phyloP scores from a whole-genome alignment of 2,797 vertebrate species.

The Ataeniobius toweri region DNA sequence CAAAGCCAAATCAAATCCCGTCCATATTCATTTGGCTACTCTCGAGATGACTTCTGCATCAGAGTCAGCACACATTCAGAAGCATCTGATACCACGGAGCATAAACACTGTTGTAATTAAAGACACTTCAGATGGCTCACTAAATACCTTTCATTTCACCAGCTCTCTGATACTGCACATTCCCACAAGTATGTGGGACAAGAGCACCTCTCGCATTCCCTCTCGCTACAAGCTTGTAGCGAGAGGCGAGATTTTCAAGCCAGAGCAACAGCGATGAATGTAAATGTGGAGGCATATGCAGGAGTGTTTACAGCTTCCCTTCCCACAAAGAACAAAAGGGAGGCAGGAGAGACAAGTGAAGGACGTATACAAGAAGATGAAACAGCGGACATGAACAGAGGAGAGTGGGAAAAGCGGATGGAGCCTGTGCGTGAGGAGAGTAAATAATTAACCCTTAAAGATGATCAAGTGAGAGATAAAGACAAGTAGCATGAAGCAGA shows the following conservation, averaged over 20 bases:
- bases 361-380: slow-evolving; percentile 35
- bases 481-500: slow-evolving; percentile 11
- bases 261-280: slow-evolving; percentile 60
- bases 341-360: slow-evolving; percentile 41
- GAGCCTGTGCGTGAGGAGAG: slow-evolving; percentile 1
- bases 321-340: slow-evolving; percentile 47
- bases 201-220: no score
- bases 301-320: slow-evolving; percentile 52
- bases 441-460: slow-evolving; percentile 25
- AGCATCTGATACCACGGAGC: slow-evolving; percentile 6
- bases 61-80: slow-evolving; percentile 2
- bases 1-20: slow-evolving; percentile 8
- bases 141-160: slow-evolving; percentile 11
- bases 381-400: slow-evolving; percentile 19
- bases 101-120: neutral
- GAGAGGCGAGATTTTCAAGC: slow-evolving; percentile 52
- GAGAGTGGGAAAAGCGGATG: neutral
- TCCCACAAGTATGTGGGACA: slow-evolving; percentile 2
- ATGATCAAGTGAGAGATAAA: slow-evolving; percentile 15
- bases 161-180: slow-evolving; percentile 14
- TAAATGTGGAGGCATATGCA: slow-evolving; percentile 66
- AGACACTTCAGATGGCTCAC: slow-evolving; percentile 2
- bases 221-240: slow-evolving; percentile 10
- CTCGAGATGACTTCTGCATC: slow-evolving; percentile 2
- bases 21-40: slow-evolving; percentile 16